These are phyloP conservation scores for Euglossa dilemma DNA, from an alignment of 1,140 invertebrate genomes.

Conservation along the genomic window DNA sequence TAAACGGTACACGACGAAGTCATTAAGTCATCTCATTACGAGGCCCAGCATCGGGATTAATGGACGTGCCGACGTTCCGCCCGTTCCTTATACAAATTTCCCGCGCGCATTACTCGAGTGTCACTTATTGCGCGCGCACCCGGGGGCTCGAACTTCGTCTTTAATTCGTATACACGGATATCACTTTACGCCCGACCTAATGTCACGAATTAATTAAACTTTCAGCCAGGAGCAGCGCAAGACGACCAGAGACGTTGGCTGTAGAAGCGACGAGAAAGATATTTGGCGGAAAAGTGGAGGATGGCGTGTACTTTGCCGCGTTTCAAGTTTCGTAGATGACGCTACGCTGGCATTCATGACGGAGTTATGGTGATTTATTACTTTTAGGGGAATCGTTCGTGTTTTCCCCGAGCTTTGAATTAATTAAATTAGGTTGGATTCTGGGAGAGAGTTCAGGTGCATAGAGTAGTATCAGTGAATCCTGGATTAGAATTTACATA, in stretches of 20 bases:
- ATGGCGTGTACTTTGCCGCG: background rate
- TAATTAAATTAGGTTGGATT: background rate
- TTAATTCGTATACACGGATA: constrained; percentile 17
- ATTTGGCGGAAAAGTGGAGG: background rate
- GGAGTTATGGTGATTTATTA: background rate
- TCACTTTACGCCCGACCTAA: constrained; percentile 4
- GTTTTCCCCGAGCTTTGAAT: background rate
- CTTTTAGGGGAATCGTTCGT: background rate
- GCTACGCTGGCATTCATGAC: background rate
- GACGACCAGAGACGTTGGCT: background rate
- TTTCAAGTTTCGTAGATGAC: background rate
- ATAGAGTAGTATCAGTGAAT: too few relatives aligned
- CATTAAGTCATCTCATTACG: constrained; percentile 34
- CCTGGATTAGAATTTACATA: too few relatives aligned
- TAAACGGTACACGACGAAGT: constrained; percentile 2
- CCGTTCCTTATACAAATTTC: constrained; percentile 13
- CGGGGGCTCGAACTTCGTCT: background rate
- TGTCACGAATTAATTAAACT: constrained; percentile 26
- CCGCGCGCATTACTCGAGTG: background rate
- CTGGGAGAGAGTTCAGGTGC: too few relatives aligned
- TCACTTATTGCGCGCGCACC: background rate
- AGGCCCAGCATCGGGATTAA: background rate
- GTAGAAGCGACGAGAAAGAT: background rate
- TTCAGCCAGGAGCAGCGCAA: background rate
- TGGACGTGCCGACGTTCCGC: constrained; percentile 3